phyloP scores from a whole-genome alignment of 1,140 invertebrate genomes.

The Phortica variegata region DNA sequence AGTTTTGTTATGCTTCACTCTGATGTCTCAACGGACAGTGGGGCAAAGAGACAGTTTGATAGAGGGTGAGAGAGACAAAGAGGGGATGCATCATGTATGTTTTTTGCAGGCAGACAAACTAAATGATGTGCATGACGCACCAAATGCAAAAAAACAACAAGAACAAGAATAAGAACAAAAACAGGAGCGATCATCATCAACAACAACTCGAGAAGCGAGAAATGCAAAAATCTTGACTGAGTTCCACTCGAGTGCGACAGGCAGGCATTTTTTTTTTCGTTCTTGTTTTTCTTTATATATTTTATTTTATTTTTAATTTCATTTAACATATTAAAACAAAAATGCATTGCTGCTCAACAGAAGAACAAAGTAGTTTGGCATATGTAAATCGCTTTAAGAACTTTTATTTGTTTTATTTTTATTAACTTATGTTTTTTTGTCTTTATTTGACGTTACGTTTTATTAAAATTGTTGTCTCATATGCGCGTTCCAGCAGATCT shows the following conservation, averaged over 20 bases:
- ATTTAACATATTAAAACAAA: slow-evolving; percentile 21
- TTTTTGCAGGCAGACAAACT: slow-evolving; percentile 3
- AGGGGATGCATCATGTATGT: slow-evolving; percentile 8
- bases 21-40: no score
- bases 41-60: background rate
- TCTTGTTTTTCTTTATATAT: no score
- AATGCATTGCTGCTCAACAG: no score
- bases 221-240: no score
- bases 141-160: background rate
- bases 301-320: no score
- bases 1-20: slow-evolving; percentile 11
- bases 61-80: background rate
- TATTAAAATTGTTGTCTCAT: slow-evolving; percentile 17
- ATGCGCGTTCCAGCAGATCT: background rate
- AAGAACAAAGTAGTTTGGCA: slow-evolving; percentile 4
- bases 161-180: background rate
- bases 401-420: slow-evolving; percentile 4
- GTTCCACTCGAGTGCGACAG: no score
- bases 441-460: slow-evolving; percentile 21
- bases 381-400: slow-evolving; percentile 17
- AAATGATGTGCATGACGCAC: background rate
- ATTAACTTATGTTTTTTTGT: slow-evolving; percentile 16
- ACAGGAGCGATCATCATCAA: slow-evolving; percentile 24
- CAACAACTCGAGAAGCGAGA: slow-evolving; percentile 12
- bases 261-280: no score